Conservation (phyloP, 2,888 invertebrate genomes). For the Chrysolina haemoptera region DNA sequence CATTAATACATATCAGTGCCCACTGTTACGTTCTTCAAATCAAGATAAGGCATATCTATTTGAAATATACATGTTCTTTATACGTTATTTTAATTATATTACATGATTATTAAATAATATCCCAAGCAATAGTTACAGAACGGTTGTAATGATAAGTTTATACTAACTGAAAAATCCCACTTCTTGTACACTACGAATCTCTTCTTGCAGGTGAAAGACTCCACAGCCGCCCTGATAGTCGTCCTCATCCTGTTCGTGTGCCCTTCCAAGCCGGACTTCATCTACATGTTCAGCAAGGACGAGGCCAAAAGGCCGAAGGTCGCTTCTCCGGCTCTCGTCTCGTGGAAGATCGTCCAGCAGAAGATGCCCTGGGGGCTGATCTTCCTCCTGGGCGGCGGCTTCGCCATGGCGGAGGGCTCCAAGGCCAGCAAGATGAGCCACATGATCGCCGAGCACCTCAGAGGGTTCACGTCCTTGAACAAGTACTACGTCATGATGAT, state of each 20-base stretch:
- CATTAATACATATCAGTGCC: too few species aligned
- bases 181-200: neutral
- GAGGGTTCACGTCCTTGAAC: conserved; percentile 77
- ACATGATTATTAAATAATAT: too few species aligned
- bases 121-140: too few species aligned
- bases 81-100: too few species aligned
- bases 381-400: conserved; percentile 90
- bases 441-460: conserved; percentile 81
- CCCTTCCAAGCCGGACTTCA: conserved; percentile 84
- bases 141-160: too few species aligned
- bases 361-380: conserved; percentile 94
- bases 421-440: conserved; percentile 79
- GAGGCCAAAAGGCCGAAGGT: conserved; percentile 75
- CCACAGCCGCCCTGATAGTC: conserved; percentile 87
- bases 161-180: too few species aligned
- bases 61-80: too few species aligned
- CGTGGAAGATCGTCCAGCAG: conserved; percentile 88
- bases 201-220: conserved; percentile 79
- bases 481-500: conserved; percentile 80
- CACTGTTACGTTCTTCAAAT: too few species aligned
- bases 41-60: too few species aligned
- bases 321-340: conserved; percentile 81
- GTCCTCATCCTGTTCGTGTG: conserved; percentile 87
- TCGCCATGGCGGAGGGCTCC: conserved; percentile 91
- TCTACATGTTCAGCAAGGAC: conserved; percentile 77